These are phyloP conservation scores for Danio aesculapii DNA, from an alignment of 2,797 vertebrate species.

Conservation along the genomic window DNA sequence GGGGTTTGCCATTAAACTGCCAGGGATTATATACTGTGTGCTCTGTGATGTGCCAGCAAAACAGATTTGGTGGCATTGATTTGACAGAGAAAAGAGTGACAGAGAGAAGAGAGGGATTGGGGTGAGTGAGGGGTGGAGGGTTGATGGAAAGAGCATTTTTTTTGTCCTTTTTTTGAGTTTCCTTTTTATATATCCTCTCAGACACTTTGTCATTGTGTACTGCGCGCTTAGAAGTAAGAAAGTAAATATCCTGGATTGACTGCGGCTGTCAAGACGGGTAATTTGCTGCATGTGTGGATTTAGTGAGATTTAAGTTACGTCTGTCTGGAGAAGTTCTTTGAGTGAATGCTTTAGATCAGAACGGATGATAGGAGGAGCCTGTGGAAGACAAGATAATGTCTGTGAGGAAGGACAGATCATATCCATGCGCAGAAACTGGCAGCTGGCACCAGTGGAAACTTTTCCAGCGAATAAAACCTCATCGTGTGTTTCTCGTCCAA, in stretches of 20 bases:
- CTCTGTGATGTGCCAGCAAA: slow-evolving; percentile 81
- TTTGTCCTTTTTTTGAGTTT: slow-evolving; percentile 63
- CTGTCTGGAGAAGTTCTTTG: slow-evolving; percentile 56
- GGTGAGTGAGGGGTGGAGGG: slow-evolving; percentile 55
- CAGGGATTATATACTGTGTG: slow-evolving; percentile 83
- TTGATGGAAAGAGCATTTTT: slow-evolving; percentile 68
- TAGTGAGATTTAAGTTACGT: slow-evolving; percentile 46
- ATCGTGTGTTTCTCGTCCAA: slow-evolving; percentile 17
- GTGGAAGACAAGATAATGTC: slow-evolving; percentile 61
- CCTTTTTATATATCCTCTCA: slow-evolving; percentile 44
- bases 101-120: slow-evolving; percentile 56
- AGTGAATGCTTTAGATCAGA: slow-evolving; percentile 63
- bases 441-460: slow-evolving; percentile 22
- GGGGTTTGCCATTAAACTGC: slow-evolving; percentile 79
- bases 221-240: slow-evolving; percentile 75
- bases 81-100: slow-evolving; percentile 66
- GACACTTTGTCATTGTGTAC: slow-evolving; percentile 67
- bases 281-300: slow-evolving; percentile 70
- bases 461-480: slow-evolving; percentile 30
- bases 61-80: slow-evolving; percentile 77
- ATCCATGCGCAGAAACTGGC: slow-evolving; percentile 41
- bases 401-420: slow-evolving; percentile 54
- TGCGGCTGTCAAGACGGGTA: slow-evolving; percentile 76
- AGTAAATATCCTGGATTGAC: slow-evolving; percentile 75
- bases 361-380: slow-evolving; percentile 60